A percentile compares a stretch with the other conserved stretches of the same genome.
phyloP scores from a whole-genome alignment of 2,113 vertebrate species.

The Sorex fumeus region DNA sequence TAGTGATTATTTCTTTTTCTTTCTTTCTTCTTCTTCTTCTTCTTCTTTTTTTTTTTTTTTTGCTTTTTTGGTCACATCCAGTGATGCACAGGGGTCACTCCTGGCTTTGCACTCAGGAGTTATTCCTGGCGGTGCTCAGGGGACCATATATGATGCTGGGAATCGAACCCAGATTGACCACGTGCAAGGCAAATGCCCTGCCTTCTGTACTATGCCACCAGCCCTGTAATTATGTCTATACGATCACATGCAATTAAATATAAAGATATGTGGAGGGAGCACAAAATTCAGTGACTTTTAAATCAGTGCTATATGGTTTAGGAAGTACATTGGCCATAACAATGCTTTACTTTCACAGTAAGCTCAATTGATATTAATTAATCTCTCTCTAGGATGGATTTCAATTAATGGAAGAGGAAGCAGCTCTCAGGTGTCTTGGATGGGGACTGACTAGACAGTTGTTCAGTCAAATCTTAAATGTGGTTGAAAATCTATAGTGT shows the following conservation, averaged over 20 bases:
- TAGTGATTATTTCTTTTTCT: not conserved
- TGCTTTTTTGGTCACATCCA: too few species aligned
- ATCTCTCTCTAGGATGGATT: slow-evolving; percentile 36
- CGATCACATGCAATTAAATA: not conserved
- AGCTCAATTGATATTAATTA: slow-evolving; percentile 50
- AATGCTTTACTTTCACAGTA: slow-evolving; percentile 9
- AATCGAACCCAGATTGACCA: too few species aligned
- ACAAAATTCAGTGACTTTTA: slow-evolving; percentile 36
- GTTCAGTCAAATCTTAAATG: slow-evolving; percentile 15
- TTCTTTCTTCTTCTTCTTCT: too few species aligned
- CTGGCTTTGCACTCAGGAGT: too few species aligned
- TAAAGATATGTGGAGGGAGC: not conserved
- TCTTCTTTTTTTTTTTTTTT: too few species aligned
- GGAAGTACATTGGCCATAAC: not conserved
- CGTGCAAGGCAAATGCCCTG: too few species aligned
- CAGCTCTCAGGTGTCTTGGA: slow-evolving; percentile 14
- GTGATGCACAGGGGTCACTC: too few species aligned
- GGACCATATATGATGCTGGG: too few species aligned
- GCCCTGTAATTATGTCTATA: not conserved
- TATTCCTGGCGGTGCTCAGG: too few species aligned
- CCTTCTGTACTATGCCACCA: too few species aligned
- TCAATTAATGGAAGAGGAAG: slow-evolving; percentile 58
- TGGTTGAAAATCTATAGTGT: slow-evolving; percentile 42
- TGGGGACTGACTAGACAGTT: slow-evolving; percentile 42
- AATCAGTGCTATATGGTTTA: not conserved